Conservation (phyloP, 1,140 invertebrate species). For the Conus betulinus region DNA sequence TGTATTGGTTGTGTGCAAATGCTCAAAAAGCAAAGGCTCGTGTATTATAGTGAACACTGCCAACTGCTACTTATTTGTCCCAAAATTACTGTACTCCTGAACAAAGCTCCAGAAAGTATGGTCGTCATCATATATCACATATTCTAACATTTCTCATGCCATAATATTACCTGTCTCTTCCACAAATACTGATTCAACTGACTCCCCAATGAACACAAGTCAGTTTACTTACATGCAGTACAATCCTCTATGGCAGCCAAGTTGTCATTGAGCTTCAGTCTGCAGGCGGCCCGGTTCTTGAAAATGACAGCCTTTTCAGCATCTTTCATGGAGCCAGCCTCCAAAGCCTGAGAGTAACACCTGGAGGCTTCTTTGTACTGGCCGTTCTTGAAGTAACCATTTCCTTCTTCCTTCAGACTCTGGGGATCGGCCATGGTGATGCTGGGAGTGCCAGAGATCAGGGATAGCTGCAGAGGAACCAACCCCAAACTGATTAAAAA, state of each 20-base stretch:
- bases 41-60: no score
- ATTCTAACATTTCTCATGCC: no score
- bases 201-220: not conserved
- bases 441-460: not conserved
- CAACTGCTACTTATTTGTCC: no score
- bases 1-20: no score
- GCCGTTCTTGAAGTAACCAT: slow-evolving; percentile 88
- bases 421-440: slow-evolving; percentile 49
- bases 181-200: not conserved
- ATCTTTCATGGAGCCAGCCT: slow-evolving; percentile 53
- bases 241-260: slow-evolving; percentile 89
- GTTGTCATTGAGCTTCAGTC: slow-evolving; percentile 89
- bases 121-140: no score
- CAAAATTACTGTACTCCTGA: no score
- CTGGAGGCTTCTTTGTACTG: slow-evolving; percentile 88
- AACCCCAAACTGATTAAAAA: not conserved
- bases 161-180: not conserved
- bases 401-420: slow-evolving; percentile 88
- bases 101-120: no score
- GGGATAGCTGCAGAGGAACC: not conserved
- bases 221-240: slow-evolving; percentile 77
- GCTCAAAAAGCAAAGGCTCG: no score
- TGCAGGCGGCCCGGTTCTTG: slow-evolving; percentile 95
- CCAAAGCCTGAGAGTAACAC: slow-evolving; percentile 84
- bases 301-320: slow-evolving; percentile 78